These are phyloP conservation scores for Pygoscelis antarcticus DNA, from an alignment of 2,113 vertebrate species.

Conservation along the genomic window DNA sequence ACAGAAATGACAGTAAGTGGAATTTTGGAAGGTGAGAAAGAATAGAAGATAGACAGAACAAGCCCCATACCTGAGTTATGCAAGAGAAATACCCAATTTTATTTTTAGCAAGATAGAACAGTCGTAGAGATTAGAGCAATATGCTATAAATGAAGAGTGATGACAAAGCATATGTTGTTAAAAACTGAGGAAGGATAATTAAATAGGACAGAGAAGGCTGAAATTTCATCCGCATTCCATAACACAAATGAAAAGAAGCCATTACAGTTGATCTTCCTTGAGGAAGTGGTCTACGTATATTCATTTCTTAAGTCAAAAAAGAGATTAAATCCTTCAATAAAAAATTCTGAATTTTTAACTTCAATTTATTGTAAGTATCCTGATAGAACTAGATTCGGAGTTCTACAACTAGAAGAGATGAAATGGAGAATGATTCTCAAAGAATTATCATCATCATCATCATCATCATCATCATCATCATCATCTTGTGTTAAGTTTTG, in stretches of 20 bases:
- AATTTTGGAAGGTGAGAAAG: background rate
- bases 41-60: background rate
- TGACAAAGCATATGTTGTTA: slow-evolving; percentile 26
- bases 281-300: background rate
- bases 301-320: background rate
- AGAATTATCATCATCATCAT: too few species aligned
- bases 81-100: slow-evolving; percentile 15
- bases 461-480: too few species aligned
- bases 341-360: background rate
- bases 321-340: background rate
- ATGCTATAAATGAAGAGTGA: slow-evolving; percentile 34
- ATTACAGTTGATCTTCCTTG: background rate
- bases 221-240: slow-evolving; percentile 38
- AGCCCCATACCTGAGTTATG: background rate
- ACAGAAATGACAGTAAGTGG: slow-evolving; percentile 7
- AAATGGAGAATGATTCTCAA: background rate
- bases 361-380: background rate
- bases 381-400: background rate
- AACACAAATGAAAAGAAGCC: slow-evolving; percentile 16
- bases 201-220: background rate
- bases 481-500: background rate
- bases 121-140: background rate
- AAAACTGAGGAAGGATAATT: slow-evolving; percentile 26
- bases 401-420: background rate
- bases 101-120: slow-evolving; percentile 26